Evolutionary conservation across 2,888 invertebrate genomes (phyloP).

Genomic region (Baronia brevicornis): DNA sequence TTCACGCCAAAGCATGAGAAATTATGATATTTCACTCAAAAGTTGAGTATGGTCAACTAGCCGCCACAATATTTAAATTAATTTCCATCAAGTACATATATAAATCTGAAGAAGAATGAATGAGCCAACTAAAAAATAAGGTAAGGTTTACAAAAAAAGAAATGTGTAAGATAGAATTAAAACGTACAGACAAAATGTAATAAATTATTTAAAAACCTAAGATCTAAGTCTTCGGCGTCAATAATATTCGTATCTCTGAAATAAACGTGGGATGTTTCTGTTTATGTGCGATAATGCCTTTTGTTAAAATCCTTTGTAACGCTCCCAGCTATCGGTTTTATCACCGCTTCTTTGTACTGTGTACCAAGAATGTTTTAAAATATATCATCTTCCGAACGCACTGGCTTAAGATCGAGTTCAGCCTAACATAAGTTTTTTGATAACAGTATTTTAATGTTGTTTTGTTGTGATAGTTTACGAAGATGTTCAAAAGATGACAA

Average conservation of each 20-base stretch:
- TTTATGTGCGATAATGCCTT: constrained; percentile 54
- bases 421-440: constrained; percentile 15
- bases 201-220: no score
- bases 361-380: constrained; percentile 23
- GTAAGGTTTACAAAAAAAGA: no score
- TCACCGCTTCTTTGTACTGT: constrained; percentile 50
- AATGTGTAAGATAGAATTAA: no score
- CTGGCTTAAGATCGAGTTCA: constrained; percentile 26
- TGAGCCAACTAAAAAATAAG: no score
- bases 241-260: constrained; percentile 8
- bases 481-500: constrained; percentile 57
- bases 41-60: no score
- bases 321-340: constrained; percentile 59
- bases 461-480: constrained; percentile 33
- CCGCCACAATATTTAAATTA: no score
- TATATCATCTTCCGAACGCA: constrained; percentile 18
- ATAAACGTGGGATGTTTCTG: constrained; percentile 30
- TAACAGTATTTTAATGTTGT: constrained; percentile 24
- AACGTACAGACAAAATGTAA: background rate
- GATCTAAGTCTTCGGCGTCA: no score
- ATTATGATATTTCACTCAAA: no score
- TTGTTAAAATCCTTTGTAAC: constrained; percentile 60
- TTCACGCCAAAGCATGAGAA: no score
- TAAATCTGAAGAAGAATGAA: no score
- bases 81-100: no score